A percentile compares a stretch with the other conserved stretches of the same genome.
Conservation (phyloP, 37 sponge, comb jelly and placozoan genomes). For the Beroe forskalii region DNA sequence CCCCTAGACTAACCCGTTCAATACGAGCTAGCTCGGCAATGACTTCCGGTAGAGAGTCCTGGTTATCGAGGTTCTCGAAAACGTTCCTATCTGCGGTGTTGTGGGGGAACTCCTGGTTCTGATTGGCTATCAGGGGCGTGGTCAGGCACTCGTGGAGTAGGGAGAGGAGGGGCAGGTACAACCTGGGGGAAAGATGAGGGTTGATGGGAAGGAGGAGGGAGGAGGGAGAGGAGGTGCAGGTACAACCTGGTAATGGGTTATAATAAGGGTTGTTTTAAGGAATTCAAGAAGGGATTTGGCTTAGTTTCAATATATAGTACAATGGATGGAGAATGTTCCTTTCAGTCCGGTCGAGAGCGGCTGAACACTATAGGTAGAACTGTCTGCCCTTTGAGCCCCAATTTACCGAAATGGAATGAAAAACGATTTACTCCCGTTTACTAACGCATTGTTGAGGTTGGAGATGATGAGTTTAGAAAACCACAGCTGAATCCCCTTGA, state of each 20-base stretch:
- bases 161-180: conserved; percentile 62
- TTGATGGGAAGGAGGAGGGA: no score
- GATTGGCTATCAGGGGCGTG: neutral
- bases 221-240: conserved; percentile 54
- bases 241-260: conserved; percentile 10
- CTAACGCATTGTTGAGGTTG: conserved; percentile 58
- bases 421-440: no score
- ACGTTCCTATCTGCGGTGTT: neutral
- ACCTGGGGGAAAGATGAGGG: neutral
- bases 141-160: conserved; percentile 44
- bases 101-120: neutral
- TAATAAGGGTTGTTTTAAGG: no score
- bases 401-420: no score
- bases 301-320: no score
- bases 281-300: no score
- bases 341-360: no score
- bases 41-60: neutral
- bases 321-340: no score
- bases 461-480: conserved; percentile 6
- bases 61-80: neutral
- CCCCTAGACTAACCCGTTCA: conserved; percentile 34
- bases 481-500: conserved; percentile 55
- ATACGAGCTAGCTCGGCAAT: neutral
- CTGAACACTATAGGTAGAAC: no score
- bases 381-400: no score